Evolutionary conservation across 1,140 invertebrate species (phyloP).

Genomic region (Drosophila lacteicornis): DNA sequence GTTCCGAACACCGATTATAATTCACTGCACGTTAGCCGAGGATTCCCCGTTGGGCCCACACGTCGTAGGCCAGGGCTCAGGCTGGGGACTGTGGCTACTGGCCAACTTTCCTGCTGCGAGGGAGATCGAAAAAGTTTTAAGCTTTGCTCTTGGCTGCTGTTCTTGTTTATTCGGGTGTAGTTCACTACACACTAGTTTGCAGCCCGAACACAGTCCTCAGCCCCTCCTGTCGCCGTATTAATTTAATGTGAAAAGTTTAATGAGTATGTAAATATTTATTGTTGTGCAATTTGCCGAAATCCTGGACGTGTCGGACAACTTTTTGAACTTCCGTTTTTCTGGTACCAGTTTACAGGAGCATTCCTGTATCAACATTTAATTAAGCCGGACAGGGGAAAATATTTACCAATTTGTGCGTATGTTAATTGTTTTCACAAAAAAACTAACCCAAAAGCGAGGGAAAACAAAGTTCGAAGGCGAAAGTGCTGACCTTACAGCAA

Average conservation of each 20-base stretch:
- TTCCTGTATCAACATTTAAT: slow-evolving; percentile 60
- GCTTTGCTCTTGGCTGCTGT: slow-evolving; percentile 38
- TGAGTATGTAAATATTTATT: slow-evolving; percentile 82
- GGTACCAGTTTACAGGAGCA: slow-evolving; percentile 1
- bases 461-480: slow-evolving; percentile 4
- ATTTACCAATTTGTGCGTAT: slow-evolving; percentile 65
- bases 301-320: slow-evolving; percentile 19
- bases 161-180: slow-evolving; percentile 52
- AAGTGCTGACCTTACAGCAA: slow-evolving; percentile 46
- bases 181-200: slow-evolving; percentile 49
- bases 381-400: slow-evolving; percentile 42
- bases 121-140: slow-evolving; percentile 76
- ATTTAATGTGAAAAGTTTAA: slow-evolving; percentile 80
- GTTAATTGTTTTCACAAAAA: slow-evolving; percentile 55
- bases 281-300: slow-evolving; percentile 55
- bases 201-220: slow-evolving; percentile 5
- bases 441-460: slow-evolving; percentile 23
- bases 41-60: slow-evolving; percentile 17
- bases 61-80: slow-evolving; percentile 24
- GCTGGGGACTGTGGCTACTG: slow-evolving; percentile 7
- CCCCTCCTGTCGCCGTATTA: slow-evolving; percentile 36
- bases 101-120: slow-evolving; percentile 30
- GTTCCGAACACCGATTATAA: slow-evolving; percentile 19
- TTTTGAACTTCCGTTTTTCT: neutral
- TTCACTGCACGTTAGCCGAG: slow-evolving; percentile 39